These are phyloP conservation scores for Rhagonycha lutea DNA, from an alignment of 2,888 invertebrate species.

Conservation along the genomic window DNA sequence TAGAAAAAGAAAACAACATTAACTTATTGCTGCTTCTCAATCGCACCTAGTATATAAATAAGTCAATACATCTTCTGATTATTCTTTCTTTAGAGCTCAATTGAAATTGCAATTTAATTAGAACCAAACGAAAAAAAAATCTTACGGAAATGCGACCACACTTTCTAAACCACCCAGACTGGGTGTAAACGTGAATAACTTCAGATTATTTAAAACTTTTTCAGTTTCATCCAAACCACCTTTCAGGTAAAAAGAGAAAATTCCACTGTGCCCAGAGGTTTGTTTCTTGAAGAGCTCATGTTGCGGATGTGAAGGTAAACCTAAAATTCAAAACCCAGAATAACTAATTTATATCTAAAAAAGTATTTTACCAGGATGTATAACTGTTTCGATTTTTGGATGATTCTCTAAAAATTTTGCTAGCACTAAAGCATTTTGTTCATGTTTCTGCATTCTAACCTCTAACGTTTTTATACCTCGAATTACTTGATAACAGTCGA, in stretches of 20 bases:
- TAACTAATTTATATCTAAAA: neutral
- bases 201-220: conserved; percentile 71
- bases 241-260: conserved; percentile 83
- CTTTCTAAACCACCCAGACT: conserved; percentile 92
- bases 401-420: conserved; percentile 83
- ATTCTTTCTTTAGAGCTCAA: no score
- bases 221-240: conserved; percentile 72
- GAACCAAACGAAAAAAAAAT: no score
- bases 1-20: conserved; percentile 52
- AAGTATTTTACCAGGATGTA: conserved; percentile 75
- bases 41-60: no score
- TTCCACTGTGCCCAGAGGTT: conserved; percentile 83
- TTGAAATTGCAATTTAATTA: no score
- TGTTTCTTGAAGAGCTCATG: conserved; percentile 77
- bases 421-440: conserved; percentile 74
- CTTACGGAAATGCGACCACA: conserved; percentile 88
- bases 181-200: conserved; percentile 83
- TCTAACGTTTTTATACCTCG: conserved; percentile 92
- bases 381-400: conserved; percentile 75
- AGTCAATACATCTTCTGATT: no score
- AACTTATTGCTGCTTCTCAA: no score
- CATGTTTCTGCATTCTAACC: conserved; percentile 88
- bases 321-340: conserved; percentile 49
- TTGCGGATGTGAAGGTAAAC: conserved; percentile 81
- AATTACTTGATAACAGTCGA: conserved; percentile 93